A percentile compares a stretch with the other conserved stretches of the same genome.
phyloP scores from a whole-genome alignment of 2,888 invertebrate genomes.

The Aproaerema taeniolella region DNA sequence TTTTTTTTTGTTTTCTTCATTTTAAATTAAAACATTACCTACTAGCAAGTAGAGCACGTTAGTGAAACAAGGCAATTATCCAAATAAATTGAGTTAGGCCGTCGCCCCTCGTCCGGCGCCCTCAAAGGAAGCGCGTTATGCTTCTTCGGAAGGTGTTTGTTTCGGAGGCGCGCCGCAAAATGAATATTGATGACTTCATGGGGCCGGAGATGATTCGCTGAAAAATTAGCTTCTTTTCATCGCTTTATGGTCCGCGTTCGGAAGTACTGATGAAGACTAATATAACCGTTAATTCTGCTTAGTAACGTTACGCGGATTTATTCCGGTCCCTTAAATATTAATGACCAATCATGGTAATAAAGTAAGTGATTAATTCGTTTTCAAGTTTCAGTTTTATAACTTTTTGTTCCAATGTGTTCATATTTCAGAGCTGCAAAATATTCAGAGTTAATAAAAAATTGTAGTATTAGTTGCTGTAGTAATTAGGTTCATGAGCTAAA shows the following conservation, averaged over 20 bases:
- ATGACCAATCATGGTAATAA: background rate
- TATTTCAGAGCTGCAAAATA: background rate
- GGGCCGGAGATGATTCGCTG: slow-evolving; percentile 73
- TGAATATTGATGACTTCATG: slow-evolving; percentile 76
- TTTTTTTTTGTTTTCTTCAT: too few species aligned
- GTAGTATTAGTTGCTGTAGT: too few species aligned
- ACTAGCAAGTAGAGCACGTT: too few species aligned
- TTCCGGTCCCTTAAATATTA: slow-evolving; percentile 11
- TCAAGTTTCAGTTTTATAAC: background rate
- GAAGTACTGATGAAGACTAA: slow-evolving; percentile 72
- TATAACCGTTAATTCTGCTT: slow-evolving; percentile 69
- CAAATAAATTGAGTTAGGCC: slow-evolving; percentile 65
- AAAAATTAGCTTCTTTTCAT: slow-evolving; percentile 76
- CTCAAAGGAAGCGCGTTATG: slow-evolving; percentile 60
- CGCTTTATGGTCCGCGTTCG: slow-evolving; percentile 68
- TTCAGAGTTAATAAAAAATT: too few species aligned
- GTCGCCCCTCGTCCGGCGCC: slow-evolving; percentile 36
- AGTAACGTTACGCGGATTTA: slow-evolving; percentile 44
- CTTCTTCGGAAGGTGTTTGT: slow-evolving; percentile 68
- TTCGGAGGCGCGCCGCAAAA: slow-evolving; percentile 70
- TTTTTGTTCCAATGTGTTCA: background rate
- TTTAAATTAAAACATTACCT: too few species aligned
- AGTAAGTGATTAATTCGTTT: background rate
- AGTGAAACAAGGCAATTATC: slow-evolving; percentile 69
- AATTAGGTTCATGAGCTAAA: too few species aligned